These are phyloP conservation scores for Lacanobia wlatinum DNA, from an alignment of 2,888 invertebrate species.

Conservation along the genomic window DNA sequence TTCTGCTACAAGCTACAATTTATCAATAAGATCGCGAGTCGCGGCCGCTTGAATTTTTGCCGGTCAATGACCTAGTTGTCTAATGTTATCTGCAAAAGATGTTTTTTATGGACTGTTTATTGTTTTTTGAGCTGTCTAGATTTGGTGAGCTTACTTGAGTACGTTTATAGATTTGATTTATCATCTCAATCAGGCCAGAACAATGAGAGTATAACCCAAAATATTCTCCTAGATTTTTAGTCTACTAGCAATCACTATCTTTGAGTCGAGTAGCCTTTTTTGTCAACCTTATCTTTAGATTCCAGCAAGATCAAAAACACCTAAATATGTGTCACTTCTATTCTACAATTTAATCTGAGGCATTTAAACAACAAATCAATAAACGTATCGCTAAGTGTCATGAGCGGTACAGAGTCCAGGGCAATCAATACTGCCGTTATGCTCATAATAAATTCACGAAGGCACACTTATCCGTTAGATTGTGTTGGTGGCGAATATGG, in stretches of 20 bases:
- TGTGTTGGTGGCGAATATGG: slow-evolving; percentile 42
- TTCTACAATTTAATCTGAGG: slow-evolving; percentile 8
- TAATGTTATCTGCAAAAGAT: slow-evolving; percentile 28
- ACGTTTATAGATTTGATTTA: not conserved
- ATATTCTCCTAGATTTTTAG: not conserved
- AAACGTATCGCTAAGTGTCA: slow-evolving; percentile 22
- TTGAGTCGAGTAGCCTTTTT: not conserved
- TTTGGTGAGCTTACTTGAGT: slow-evolving; percentile 4
- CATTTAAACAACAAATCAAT: slow-evolving; percentile 24
- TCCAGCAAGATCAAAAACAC: not conserved
- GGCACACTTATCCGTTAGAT: slow-evolving; percentile 64
- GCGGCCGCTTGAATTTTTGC: slow-evolving; percentile 35
- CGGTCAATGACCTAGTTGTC: slow-evolving; percentile 50
- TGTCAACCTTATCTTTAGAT: not conserved
- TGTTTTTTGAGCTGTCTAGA: slow-evolving; percentile 4
- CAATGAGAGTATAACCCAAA: not conserved
- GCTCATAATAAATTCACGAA: slow-evolving; percentile 69
- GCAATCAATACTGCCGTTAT: slow-evolving; percentile 72
- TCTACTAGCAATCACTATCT: not conserved
- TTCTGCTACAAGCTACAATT: slow-evolving; percentile 46
- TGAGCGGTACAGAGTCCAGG: slow-evolving; percentile 63
- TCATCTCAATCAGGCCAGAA: not conserved
- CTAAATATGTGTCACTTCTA: not conserved
- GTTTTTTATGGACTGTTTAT: slow-evolving; percentile 23
- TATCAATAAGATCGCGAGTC: slow-evolving; percentile 56